Evolutionary conservation across 2,888 invertebrate genomes (phyloP).

Genomic region (Trichacis sp.): DNA sequence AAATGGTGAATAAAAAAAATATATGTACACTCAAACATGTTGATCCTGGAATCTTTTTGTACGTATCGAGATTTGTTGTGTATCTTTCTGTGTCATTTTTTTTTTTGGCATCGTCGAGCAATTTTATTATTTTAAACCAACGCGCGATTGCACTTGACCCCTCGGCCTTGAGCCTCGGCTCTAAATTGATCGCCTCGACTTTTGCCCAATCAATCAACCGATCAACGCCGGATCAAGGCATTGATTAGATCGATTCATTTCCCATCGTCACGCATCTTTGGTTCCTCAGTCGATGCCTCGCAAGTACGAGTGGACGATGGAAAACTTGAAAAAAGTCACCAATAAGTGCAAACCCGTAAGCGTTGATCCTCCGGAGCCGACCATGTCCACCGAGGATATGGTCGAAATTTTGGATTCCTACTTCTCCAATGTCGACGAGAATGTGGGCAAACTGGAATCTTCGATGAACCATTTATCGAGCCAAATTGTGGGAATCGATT

Average conservation of each 20-base stretch:
- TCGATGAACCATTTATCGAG: neutral
- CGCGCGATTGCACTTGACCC: neutral
- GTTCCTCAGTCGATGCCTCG: conserved; percentile 2
- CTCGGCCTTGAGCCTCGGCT: neutral
- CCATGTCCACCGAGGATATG: conserved; percentile 1
- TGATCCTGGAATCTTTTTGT: too few species aligned
- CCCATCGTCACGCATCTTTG: neutral
- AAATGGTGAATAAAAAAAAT: conserved; percentile 28
- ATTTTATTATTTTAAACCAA: neutral
- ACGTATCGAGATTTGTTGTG: too few species aligned
- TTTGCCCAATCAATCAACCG: neutral
- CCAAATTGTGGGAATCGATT: neutral
- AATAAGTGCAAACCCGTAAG: neutral
- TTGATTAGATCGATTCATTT: neutral
- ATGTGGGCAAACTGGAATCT: neutral
- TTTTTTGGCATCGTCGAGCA: too few species aligned
- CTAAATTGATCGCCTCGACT: neutral
- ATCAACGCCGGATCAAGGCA: neutral
- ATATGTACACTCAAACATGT: conserved; percentile 15
- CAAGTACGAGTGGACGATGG: conserved; percentile 3
- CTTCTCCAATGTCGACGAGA: neutral
- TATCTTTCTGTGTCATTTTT: too few species aligned
- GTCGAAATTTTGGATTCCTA: neutral
- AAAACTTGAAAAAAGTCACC: neutral
- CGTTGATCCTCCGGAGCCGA: neutral